Evolutionary conservation across 2,797 vertebrate species (phyloP).

Genomic region (Bryconaethiops microstoma): DNA sequence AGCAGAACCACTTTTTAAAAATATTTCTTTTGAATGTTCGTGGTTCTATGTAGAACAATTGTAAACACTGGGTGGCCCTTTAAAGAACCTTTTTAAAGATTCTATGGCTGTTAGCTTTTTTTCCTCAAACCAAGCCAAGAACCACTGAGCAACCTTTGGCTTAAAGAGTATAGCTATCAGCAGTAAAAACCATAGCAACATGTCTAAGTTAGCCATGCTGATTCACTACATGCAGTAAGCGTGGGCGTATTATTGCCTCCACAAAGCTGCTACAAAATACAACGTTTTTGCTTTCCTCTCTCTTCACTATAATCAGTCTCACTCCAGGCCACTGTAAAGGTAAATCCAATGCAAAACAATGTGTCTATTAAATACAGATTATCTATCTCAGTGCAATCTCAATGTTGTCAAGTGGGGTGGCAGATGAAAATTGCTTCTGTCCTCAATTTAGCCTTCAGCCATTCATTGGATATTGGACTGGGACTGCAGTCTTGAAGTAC

Average conservation of each 20-base stretch:
- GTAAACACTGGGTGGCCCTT: no score
- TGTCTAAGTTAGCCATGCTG: constrained; percentile 51
- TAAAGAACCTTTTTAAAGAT: no score
- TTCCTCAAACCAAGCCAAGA: not conserved
- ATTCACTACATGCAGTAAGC: constrained; percentile 43
- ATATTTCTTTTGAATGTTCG: no score
- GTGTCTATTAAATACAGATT: not conserved
- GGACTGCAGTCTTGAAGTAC: not conserved
- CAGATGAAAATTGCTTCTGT: constrained; percentile 8
- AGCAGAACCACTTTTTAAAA: no score
- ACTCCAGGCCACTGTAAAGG: constrained; percentile 20
- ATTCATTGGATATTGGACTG: not conserved
- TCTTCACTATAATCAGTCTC: constrained; percentile 18
- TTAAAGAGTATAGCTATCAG: not conserved
- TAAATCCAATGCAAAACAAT: constrained; percentile 29
- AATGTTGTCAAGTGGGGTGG: not conserved
- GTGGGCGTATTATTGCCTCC: constrained; percentile 48
- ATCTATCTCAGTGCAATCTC: not conserved
- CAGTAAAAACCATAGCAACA: constrained; percentile 54
- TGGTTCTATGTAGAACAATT: no score
- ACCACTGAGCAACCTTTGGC: not conserved
- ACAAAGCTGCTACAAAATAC: constrained; percentile 39
- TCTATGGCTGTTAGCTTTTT: not conserved
- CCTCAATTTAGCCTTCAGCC: constrained; percentile 12
- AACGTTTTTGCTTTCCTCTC: constrained; percentile 22